These are phyloP conservation scores for Scytalopus superciliaris DNA, from an alignment of 2,113 vertebrate species.

Conservation along the genomic window DNA sequence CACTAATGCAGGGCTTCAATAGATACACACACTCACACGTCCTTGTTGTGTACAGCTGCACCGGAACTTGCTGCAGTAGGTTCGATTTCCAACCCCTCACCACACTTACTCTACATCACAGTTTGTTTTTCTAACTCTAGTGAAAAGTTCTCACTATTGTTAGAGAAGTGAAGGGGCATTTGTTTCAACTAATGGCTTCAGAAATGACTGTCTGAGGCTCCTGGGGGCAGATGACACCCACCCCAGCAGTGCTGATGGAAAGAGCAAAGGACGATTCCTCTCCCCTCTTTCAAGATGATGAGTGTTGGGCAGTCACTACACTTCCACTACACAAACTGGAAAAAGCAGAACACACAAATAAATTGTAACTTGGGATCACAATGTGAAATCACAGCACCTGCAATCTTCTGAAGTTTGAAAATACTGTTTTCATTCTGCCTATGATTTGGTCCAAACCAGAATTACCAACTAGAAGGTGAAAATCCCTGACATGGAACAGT, in stretches of 20 bases:
- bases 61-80: background rate
- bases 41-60: accelerated
- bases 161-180: background rate
- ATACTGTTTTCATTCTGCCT: background rate
- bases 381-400: background rate
- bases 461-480: background rate
- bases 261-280: background rate
- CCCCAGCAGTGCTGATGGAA: background rate
- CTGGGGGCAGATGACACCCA: no score
- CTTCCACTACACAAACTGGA: background rate
- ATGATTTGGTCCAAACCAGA: background rate
- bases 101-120: accelerated
- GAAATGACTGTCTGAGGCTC: background rate
- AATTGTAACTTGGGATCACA: background rate
- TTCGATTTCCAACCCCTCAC: background rate
- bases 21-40: accelerated
- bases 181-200: background rate
- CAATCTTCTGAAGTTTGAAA: background rate
- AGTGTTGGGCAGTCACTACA: no score
- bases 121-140: background rate
- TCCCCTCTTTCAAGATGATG: accelerated
- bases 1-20: background rate
- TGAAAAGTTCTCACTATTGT: background rate
- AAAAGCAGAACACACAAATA: background rate
- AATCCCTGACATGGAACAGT: background rate